A percentile compares a stretch with the other conserved stretches of the same genome.
phyloP scores from a whole-genome alignment of 2,113 vertebrate species.

The Nyctereutes procyonoides region DNA sequence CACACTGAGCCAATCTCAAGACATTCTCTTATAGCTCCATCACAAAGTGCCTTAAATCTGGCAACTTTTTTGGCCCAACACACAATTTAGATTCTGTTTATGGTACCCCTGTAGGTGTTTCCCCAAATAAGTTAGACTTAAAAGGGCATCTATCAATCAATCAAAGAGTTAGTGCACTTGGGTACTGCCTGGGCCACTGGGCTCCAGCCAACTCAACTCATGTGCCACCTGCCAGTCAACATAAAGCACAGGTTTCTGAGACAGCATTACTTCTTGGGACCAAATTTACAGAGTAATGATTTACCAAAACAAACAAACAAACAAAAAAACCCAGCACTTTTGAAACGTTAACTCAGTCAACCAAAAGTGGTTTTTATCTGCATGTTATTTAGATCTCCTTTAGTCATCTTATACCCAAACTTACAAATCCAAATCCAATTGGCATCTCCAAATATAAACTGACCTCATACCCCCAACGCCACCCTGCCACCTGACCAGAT shows the following conservation, averaged over 20 bases:
- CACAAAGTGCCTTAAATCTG: constrained; percentile 52
- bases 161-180: constrained; percentile 63
- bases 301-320: no score
- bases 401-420: constrained; percentile 47
- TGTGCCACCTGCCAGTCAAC: neutral
- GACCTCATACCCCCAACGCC: neutral
- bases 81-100: constrained; percentile 41
- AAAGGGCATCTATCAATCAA: constrained; percentile 66
- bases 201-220: constrained; percentile 53
- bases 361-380: constrained; percentile 61
- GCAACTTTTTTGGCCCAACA: constrained; percentile 67
- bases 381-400: constrained; percentile 69
- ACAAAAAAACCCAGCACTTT: neutral
- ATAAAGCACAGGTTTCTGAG: neutral
- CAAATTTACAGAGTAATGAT: constrained; percentile 1
- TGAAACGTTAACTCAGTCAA: constrained; percentile 29
- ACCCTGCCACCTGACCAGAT: neutral
- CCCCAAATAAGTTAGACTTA: constrained; percentile 75
- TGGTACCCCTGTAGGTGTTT: constrained; percentile 64
- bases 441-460: neutral
- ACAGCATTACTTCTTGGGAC: constrained; percentile 14
- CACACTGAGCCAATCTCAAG: constrained; percentile 63
- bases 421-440: constrained; percentile 2
- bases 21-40: constrained; percentile 56
- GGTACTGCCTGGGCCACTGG: constrained; percentile 52